Evolutionary conservation across 1,140 invertebrate genomes (phyloP).

Genomic region (Lucilia sericata): DNA sequence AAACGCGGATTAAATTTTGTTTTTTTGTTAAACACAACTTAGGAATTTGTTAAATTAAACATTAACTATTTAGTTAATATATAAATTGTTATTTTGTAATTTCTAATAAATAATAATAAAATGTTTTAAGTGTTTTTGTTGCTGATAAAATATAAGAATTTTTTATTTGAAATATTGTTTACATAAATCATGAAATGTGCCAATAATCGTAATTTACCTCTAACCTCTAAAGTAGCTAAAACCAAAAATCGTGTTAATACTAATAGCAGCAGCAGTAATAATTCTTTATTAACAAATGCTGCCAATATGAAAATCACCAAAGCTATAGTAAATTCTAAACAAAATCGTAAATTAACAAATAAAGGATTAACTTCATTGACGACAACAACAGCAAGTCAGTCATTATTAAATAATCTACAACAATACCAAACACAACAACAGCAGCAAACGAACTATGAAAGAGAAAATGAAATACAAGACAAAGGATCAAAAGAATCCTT

Average conservation of each 20-base stretch:
- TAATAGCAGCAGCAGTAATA: background rate
- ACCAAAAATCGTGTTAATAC: conserved; percentile 10
- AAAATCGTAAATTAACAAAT: conserved; percentile 47
- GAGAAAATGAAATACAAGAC: background rate
- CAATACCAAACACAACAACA: background rate
- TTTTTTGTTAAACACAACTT: background rate
- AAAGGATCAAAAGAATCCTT: background rate
- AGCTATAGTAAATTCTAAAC: conserved; percentile 57
- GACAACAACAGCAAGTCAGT: background rate
- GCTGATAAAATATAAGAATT: background rate
- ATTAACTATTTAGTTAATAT: background rate
- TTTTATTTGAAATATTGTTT: background rate
- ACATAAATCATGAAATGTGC: conserved; percentile 34
- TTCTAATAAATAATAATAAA: background rate
- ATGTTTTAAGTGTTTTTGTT: conserved; percentile 31
- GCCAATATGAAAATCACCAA: conserved; percentile 63
- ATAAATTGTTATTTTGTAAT: background rate
- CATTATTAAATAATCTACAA: conserved; percentile 3
- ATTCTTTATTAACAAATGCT: conserved; percentile 56
- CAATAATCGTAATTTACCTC: background rate
- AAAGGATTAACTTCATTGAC: conserved; percentile 37
- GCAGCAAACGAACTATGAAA: background rate
- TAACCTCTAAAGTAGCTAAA: background rate
- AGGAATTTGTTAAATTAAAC: background rate
- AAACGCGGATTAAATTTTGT: conserved; percentile 31